phyloP scores from a whole-genome alignment of 1,140 invertebrate species.

The Piezodorus guildinii region DNA sequence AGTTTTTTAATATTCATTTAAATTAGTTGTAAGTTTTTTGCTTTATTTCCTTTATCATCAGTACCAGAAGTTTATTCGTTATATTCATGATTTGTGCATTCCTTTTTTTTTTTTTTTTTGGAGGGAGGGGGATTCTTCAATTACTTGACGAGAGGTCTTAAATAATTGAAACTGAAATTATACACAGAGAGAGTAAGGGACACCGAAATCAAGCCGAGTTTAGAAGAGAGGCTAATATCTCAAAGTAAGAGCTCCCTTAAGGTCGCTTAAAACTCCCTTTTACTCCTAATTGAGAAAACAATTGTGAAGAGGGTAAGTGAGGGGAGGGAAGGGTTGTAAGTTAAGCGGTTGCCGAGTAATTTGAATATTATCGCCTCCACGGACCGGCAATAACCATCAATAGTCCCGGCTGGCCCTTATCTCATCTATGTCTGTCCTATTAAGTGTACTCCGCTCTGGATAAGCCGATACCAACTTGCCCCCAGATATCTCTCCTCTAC shows the following conservation, averaged over 20 bases:
- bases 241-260: not conserved
- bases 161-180: too few relatives aligned
- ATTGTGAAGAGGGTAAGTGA: not conserved
- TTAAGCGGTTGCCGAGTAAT: not conserved
- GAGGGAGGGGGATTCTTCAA: too few relatives aligned
- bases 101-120: too few relatives aligned
- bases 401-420: not conserved
- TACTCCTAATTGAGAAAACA: conserved; percentile 4
- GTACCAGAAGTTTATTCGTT: too few relatives aligned
- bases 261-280: conserved; percentile 1
- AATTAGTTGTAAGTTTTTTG: too few relatives aligned
- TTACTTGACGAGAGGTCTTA: too few relatives aligned
- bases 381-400: conserved; percentile 7
- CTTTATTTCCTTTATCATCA: too few relatives aligned
- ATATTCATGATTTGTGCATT: too few relatives aligned
- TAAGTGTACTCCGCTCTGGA: too few relatives aligned
- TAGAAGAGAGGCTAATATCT: not conserved
- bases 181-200: not conserved
- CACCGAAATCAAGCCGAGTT: not conserved
- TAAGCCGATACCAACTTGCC: not conserved
- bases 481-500: not conserved
- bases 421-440: not conserved
- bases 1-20: too few relatives aligned
- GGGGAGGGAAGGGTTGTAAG: not conserved
- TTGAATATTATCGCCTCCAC: conserved; percentile 8